Conservation (phyloP, 2,888 invertebrate species). For the Hoplodrina ambigua region DNA sequence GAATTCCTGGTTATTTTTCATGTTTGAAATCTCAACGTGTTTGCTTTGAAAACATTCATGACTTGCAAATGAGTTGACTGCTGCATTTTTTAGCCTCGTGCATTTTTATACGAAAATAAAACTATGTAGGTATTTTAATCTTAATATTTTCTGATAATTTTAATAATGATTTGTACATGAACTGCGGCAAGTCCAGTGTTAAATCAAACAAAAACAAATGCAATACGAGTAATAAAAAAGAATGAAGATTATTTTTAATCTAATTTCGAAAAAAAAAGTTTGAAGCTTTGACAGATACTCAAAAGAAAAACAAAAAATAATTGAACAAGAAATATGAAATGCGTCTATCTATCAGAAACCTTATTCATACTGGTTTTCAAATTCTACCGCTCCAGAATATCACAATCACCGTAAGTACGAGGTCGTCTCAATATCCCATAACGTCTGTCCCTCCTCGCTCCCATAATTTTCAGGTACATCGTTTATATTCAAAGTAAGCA, state of each 20-base stretch:
- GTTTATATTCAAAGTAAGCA: constrained; percentile 67
- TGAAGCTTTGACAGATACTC: too few species aligned
- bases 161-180: not conserved
- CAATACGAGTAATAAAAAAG: too few species aligned
- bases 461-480: constrained; percentile 51
- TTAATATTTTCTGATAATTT: not conserved
- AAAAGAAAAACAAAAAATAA: too few species aligned
- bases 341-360: not conserved
- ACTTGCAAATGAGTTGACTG: constrained; percentile 55
- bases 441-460: constrained; percentile 22
- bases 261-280: too few species aligned
- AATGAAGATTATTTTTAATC: too few species aligned
- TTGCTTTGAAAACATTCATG: constrained; percentile 51
- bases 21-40: constrained; percentile 38
- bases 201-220: not conserved
- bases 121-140: not conserved
- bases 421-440: constrained; percentile 23
- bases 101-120: constrained; percentile 8
- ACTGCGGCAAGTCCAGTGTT: not conserved
- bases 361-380: not conserved
- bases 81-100: constrained; percentile 38
- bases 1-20: constrained; percentile 31
- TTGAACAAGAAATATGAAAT: not conserved
- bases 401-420: not conserved
- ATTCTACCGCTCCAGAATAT: not conserved